phyloP scores from a whole-genome alignment of 1,140 invertebrate genomes.

The Lasioglossum baleicum region DNA sequence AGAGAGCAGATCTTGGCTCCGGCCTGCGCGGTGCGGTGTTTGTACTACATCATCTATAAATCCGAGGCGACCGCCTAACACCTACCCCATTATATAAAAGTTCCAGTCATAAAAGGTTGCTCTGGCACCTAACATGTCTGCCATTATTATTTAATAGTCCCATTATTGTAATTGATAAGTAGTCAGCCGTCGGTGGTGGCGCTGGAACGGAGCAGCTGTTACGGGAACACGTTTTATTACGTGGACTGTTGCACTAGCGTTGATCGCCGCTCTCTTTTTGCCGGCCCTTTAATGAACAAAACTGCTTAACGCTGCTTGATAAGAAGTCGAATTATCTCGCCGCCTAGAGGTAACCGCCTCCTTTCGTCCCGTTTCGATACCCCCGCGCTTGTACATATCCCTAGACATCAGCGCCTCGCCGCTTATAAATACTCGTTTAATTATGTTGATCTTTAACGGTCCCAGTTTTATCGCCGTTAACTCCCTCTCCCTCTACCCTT shows the following conservation, averaged over 20 bases:
- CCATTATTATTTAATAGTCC: conserved; percentile 65
- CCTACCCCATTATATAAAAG: conserved; percentile 59
- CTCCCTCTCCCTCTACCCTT: neutral
- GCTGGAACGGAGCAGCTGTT: conserved; percentile 34
- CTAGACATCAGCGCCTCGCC: neutral
- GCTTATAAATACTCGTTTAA: conserved; percentile 44
- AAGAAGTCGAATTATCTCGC: conserved; percentile 61
- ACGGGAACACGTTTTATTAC: conserved; percentile 60
- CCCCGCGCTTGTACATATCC: neutral
- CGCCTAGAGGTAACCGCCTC: conserved; percentile 34
- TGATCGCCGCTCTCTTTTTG: conserved; percentile 37
- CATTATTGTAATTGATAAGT: conserved; percentile 68
- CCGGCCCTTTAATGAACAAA: conserved; percentile 56
- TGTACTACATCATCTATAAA: conserved; percentile 60
- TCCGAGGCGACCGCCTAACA: conserved; percentile 53
- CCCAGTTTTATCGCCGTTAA: conserved; percentile 29
- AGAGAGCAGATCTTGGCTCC: too few relatives aligned
- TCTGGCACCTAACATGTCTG: conserved; percentile 51
- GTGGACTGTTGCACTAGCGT: conserved; percentile 31
- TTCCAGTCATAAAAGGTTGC: conserved; percentile 52
- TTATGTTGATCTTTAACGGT: conserved; percentile 51
- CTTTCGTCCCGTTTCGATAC: conserved; percentile 4
- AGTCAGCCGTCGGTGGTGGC: conserved; percentile 26
- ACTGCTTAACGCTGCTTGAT: conserved; percentile 56
- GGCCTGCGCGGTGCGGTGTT: conserved; percentile 17